Base-by-base conservation (phyloP, 2,888 invertebrate species). In the Formica aserva region DNA sequence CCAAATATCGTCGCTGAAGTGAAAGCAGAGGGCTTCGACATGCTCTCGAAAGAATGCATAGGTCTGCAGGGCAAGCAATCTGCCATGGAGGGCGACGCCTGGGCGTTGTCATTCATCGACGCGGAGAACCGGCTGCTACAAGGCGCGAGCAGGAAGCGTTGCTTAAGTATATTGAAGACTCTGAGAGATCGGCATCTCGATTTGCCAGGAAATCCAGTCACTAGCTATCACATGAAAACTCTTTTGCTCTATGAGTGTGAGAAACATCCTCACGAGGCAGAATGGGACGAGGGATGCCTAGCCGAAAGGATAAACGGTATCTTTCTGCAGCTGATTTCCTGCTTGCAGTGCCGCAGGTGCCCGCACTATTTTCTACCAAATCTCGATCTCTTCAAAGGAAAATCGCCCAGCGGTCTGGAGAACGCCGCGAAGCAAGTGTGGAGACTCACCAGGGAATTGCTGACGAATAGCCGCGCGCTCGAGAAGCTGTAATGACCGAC, bases 281-380 rank as follows among this genome's bases (percentile, higher is more conserved):
- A 99, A 94, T 99, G 99, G 99, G 98, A 98, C 95, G 99, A 99
- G 94, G 96, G 97, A 1, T 97, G 97, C 87, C 96, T 99, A 85
- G 98, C 98, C 0, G 99, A 99, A 95, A 96, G 98, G 74, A 97
- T 98, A 92, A 98, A 98, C 95, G 99, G 99, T 1, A 98, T 99
- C 87, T 97, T 99, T 90, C 96, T 99, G 88, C 99, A 99, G 95
- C 95, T 99, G 92, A 99, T 99, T 92, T 98, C 98, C n/a, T 99
- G 99, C 94, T 96, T 99, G 88, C 99, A 99, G 95, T 99, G 98
- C 94, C 97, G 98, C 69, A 96, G 98, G 78, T 99, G 99, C 95
- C 98, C 98, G 38, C 99, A 99, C 95, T 99, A 99, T 94, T 99
- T 99, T 95, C 96, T 99, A 84, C 98, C 99, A 18, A 97, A 97